phyloP scores from a whole-genome alignment of 2,797 vertebrate genomes.

The Bovichtus diacanthus region DNA sequence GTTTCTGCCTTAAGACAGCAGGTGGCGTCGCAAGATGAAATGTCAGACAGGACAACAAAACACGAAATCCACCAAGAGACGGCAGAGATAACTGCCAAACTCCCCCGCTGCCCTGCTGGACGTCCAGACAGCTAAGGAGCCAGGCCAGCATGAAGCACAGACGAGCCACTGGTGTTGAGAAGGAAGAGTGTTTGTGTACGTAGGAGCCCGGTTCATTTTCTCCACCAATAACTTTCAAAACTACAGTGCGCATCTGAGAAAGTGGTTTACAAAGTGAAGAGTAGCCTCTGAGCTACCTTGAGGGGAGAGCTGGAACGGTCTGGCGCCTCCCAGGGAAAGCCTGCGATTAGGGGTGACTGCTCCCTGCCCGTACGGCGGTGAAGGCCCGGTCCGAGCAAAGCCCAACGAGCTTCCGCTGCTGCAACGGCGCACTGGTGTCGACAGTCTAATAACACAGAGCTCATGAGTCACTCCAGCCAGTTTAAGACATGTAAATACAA shows the following conservation, averaged over 20 bases:
- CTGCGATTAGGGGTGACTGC: conserved; percentile 82
- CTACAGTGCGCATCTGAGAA: neutral
- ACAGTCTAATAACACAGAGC: conserved; percentile 75
- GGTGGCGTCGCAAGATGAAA: conserved; percentile 6
- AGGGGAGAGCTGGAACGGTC: conserved; percentile 89
- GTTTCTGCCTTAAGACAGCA: conserved; percentile 23
- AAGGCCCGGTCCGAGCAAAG: conserved; percentile 86
- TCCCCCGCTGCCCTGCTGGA: conserved; percentile 65
- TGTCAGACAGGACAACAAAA: conserved; percentile 19
- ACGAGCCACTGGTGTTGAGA: conserved; percentile 24
- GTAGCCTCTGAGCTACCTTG: conserved; percentile 85
- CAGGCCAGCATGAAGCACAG: conserved; percentile 80
- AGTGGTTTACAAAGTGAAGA: neutral
- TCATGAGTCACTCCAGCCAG: neutral
- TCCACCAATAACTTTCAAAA: conserved; percentile 31
- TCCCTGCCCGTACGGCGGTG: conserved; percentile 87
- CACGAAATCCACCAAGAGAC: neutral
- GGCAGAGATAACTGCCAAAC: conserved; percentile 6
- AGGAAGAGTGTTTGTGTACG: neutral
- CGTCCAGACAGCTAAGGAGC: conserved; percentile 84
- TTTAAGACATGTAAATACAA: neutral
- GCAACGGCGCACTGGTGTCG: conserved; percentile 83
- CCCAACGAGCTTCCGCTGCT: conserved; percentile 89
- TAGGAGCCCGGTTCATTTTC: conserved; percentile 9
- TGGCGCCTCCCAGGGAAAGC: conserved; percentile 90